phyloP scores from a whole-genome alignment of 2,113 vertebrate genomes.

The Phalacrocorax brasilianus region DNA sequence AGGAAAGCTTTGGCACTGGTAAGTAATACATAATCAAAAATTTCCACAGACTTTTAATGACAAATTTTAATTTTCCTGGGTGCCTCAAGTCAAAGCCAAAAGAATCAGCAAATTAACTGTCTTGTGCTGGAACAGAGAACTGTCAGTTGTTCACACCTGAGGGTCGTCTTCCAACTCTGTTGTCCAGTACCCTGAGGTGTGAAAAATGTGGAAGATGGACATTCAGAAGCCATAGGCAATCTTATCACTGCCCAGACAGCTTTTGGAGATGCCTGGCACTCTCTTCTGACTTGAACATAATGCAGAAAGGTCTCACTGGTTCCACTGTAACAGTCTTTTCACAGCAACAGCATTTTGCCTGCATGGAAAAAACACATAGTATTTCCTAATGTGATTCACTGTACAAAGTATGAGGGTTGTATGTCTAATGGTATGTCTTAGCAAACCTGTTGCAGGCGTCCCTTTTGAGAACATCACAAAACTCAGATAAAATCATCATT shows the following conservation, averaged over 20 bases:
- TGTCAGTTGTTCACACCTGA: not conserved
- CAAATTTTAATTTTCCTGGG: not conserved
- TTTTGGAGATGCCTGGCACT: not conserved
- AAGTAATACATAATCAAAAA: not conserved
- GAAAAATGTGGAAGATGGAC: not conserved
- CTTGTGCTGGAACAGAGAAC: not conserved
- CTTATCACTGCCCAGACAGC: not conserved
- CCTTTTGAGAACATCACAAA: not conserved
- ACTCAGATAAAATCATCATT: not conserved
- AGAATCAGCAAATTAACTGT: not conserved
- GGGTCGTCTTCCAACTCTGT: not conserved
- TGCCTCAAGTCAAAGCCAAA: not conserved
- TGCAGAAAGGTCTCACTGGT: not conserved
- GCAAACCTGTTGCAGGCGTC: not conserved
- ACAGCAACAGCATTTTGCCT: not conserved
- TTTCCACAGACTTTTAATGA: not conserved
- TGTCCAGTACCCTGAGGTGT: not conserved
- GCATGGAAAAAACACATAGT: accelerated
- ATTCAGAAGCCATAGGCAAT: not conserved
- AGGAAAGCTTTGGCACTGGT: conserved; percentile 99
- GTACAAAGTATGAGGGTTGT: not conserved
- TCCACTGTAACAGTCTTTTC: not conserved
- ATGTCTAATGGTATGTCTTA: not conserved
- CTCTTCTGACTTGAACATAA: not conserved
- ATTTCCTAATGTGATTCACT: not conserved